Base-by-base conservation (phyloP, 1,140 invertebrate genomes). In the Diachasmimorpha longicaudata region DNA sequence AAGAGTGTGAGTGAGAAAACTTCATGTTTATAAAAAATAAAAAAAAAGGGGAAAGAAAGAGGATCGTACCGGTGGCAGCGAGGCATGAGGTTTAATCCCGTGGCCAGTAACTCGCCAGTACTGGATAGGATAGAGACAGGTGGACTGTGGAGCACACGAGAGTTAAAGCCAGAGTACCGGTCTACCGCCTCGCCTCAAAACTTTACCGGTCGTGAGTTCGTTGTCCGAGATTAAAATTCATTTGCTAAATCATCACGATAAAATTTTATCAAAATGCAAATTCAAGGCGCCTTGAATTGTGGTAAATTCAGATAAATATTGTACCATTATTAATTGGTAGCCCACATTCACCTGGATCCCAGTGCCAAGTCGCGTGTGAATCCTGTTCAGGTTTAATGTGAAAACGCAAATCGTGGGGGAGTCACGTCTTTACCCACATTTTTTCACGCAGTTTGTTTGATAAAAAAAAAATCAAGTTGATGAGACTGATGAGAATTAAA, bases 131-230 rank as follows among this genome's bases (percentile, higher is more conserved):
- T 79, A 80, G 76, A 72, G 84, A 78, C 84, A 85, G 82, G 84
- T 85, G 84, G 78, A 83, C 80, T 80, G 79, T 69, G 66, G 44
- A 19, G 58, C 79, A 81, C 81, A 78, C 78, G 79, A 75, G 78
- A 63, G 74, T 25, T 31, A 76, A 79, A 86, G 85, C 86, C 85
- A 31, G 31, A 31, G 31, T 31, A 31, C 85, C 85, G 86, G 83
- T 86, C 84, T 79, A 79, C 80, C 86, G 86, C 82, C 84, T 84
- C 82, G 80, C 78, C 48, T 52, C n/a, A 14, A 52, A 52, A 80
- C 77, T 81, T 84, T 67, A 79, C 75, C 80, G 81, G 81, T 83
- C 79, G 77, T 77, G 85, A 84, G 84, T 86, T 87, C 84, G 85
- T 86, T 86, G 85, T 81, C 84, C 85, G 85, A 75, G 63, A 66